Evolutionary conservation across 2,797 vertebrate genomes (phyloP).

Genomic region (Orientallactaga sibirica): DNA sequence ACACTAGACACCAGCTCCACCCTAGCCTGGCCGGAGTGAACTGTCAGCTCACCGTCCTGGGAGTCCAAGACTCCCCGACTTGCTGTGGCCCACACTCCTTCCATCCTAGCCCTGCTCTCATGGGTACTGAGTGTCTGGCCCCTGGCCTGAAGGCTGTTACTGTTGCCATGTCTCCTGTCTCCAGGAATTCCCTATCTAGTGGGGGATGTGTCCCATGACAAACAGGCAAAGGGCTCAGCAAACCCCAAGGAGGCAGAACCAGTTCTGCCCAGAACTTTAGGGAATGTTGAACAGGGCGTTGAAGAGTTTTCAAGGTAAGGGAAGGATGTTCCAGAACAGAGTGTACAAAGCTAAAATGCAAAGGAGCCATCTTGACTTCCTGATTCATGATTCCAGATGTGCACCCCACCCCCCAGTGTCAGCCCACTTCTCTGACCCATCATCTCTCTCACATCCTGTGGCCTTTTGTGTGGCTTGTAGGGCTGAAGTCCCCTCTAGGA

Average conservation of each 20-base stretch:
- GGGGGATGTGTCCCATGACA: background rate
- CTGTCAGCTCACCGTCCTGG: no score
- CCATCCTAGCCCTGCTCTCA: no score
- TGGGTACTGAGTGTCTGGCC: rapidly evolving
- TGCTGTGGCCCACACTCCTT: no score
- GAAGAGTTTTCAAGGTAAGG: background rate
- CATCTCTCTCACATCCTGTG: background rate
- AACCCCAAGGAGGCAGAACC: background rate
- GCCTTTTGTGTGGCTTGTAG: background rate
- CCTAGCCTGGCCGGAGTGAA: background rate
- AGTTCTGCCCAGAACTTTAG: background rate
- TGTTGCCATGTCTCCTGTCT: background rate
- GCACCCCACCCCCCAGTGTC: background rate
- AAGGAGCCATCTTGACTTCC: background rate
- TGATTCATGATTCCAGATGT: no score
- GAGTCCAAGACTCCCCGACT: rapidly evolving
- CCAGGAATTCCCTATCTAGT: background rate
- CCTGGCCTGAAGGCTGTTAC: background rate
- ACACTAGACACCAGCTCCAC: background rate
- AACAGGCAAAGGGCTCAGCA: background rate
- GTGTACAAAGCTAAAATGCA: background rate
- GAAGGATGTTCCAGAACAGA: background rate
- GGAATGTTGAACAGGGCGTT: constrained; percentile 18
- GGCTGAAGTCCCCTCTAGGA: constrained; percentile 50
- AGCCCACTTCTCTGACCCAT: background rate